Evolutionary conservation across 2,888 invertebrate genomes (phyloP).

Genomic region (Automeris io): DNA sequence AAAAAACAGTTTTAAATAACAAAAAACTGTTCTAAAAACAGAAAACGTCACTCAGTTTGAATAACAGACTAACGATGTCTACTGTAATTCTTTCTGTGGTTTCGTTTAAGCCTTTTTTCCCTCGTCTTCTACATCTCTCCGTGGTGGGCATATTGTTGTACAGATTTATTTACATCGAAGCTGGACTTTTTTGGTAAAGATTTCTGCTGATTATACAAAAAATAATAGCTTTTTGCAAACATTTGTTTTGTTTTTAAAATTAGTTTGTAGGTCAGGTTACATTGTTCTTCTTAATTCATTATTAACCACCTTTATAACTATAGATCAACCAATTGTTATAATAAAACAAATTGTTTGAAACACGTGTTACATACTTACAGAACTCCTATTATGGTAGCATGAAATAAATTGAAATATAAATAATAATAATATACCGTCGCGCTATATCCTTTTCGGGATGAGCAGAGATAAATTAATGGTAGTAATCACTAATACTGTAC

Average conservation of each 20-base stretch:
- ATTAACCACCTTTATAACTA: too few species aligned
- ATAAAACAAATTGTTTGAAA: too few species aligned
- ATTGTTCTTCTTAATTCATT: conserved; percentile 11
- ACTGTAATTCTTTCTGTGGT: conserved; percentile 56
- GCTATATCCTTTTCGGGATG: too few species aligned
- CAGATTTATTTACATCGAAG: conserved; percentile 64
- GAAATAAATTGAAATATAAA: too few species aligned
- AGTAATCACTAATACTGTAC: too few species aligned
- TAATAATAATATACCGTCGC: too few species aligned
- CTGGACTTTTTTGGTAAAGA: conserved; percentile 46
- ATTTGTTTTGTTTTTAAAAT: conserved; percentile 44
- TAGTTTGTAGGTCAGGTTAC: conserved; percentile 28
- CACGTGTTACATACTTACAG: too few species aligned
- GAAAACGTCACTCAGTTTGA: conserved; percentile 56
- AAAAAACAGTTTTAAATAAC: conserved; percentile 32
- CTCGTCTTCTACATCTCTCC: conserved; percentile 26
- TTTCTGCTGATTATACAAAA: conserved; percentile 63
- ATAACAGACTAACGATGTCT: conserved; percentile 60
- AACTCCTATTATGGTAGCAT: too few species aligned
- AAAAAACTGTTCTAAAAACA: conserved; percentile 27
- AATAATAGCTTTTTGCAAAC: conserved; percentile 45
- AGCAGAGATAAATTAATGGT: too few species aligned
- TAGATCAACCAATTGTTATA: too few species aligned
- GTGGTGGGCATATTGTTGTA: conserved; percentile 61
- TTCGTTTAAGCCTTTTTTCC: conserved; percentile 55